Percentiles rank a stretch among this genome's conserved stretches.
These are phyloP conservation scores for Hemibagrus guttatus DNA, from an alignment of 2,797 vertebrate species.

Conservation along the genomic window DNA sequence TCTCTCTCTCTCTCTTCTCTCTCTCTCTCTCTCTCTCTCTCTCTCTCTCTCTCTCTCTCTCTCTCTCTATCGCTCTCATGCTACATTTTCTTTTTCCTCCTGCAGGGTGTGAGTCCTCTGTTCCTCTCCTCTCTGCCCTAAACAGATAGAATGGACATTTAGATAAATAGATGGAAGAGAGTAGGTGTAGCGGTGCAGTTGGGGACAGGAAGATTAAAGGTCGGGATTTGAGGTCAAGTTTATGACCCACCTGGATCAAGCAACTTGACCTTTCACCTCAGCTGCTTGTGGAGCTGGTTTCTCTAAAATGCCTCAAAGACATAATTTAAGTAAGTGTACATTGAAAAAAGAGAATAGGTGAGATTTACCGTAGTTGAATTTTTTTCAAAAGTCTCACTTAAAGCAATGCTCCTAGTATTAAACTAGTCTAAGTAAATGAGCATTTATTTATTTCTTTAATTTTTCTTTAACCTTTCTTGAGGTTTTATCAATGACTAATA, in stretches of 20 bases:
- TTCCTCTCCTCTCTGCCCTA: slow-evolving; percentile 25
- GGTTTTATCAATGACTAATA: background rate
- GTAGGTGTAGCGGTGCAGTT: slow-evolving; percentile 32
- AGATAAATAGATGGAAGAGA: slow-evolving; percentile 31
- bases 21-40: background rate
- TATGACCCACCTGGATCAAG: slow-evolving; percentile 40
- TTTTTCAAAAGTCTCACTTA: background rate
- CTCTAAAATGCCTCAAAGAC: slow-evolving; percentile 36
- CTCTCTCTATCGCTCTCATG: no score
- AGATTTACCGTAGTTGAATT: background rate
- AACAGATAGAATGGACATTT: slow-evolving; percentile 26
- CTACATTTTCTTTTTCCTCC: slow-evolving; percentile 10
- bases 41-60: background rate
- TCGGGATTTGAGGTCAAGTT: slow-evolving; percentile 49
- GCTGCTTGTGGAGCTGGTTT: slow-evolving; percentile 12
- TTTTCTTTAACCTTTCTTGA: background rate
- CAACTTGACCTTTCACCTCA: slow-evolving; percentile 40
- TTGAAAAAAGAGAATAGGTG: background rate
- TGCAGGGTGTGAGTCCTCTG: slow-evolving; percentile 39
- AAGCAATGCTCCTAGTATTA: background rate
- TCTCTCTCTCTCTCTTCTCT: background rate
- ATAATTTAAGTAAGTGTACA: slow-evolving; percentile 7
- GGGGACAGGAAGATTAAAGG: slow-evolving; percentile 37
- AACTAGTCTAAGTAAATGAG: background rate
- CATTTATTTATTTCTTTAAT: background rate